Percentiles rank a stretch among this genome's conserved stretches.
Evolutionary conservation across 2,113 vertebrate species (phyloP).

Genomic region (Oreotrochilus melanogaster): DNA sequence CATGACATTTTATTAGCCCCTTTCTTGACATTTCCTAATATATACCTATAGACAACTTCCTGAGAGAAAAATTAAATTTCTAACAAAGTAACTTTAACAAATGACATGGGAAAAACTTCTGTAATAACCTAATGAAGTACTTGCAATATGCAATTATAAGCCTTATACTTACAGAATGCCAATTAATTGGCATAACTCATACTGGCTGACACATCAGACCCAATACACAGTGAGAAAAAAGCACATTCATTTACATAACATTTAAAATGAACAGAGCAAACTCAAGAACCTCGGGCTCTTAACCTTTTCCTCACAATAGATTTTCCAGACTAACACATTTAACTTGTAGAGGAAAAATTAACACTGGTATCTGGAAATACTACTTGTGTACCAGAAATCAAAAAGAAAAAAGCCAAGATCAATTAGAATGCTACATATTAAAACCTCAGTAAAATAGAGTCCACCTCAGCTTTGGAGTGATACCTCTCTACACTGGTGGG

Average conservation of each 20-base stretch:
- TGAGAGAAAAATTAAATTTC: background rate
- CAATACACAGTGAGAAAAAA: background rate
- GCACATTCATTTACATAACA: background rate
- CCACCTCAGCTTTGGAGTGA: background rate
- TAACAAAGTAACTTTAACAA: background rate
- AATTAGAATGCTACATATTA: background rate
- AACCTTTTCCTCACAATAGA: background rate
- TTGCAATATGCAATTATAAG: background rate
- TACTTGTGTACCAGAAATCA: background rate
- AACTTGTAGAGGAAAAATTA: background rate
- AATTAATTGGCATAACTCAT: slow-evolving; percentile 13
- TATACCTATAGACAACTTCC: background rate
- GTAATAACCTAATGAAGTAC: background rate
- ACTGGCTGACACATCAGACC: background rate
- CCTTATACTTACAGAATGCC: background rate
- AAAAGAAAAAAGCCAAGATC: background rate
- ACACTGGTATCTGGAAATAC: background rate
- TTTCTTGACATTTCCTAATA: background rate
- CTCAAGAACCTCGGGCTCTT: background rate
- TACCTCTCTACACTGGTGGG: background rate
- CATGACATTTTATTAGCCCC: background rate
- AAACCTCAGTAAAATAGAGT: background rate
- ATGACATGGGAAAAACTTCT: background rate
- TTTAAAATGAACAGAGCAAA: background rate
- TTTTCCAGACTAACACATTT: background rate